Evolutionary conservation across 2,797 vertebrate genomes (phyloP).

Genomic region (Triplophysa yarkandensis): DNA sequence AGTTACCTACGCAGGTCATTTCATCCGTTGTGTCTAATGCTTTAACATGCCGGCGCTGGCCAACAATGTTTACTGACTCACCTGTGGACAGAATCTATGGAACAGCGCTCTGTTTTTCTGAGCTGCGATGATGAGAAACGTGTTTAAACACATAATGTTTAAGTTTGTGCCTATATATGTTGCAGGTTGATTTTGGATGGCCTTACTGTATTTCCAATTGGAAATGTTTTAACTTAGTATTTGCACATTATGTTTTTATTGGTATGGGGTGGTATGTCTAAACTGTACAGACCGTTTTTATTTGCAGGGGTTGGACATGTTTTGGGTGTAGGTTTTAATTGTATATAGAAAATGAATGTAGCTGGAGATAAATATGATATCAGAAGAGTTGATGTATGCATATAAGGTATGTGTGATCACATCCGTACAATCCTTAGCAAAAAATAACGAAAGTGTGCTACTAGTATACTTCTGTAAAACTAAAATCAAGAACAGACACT

Average conservation of each 20-base stretch:
- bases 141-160: conserved; percentile 22
- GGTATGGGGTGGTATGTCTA: conserved; percentile 23
- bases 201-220: conserved; percentile 52
- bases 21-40: conserved; percentile 56
- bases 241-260: conserved; percentile 10
- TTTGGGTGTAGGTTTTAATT: conserved; percentile 42
- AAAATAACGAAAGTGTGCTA: no score
- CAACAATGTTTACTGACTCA: conserved; percentile 50
- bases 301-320: conserved; percentile 13
- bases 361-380: neutral
- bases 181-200: conserved; percentile 46
- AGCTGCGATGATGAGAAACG: conserved; percentile 30
- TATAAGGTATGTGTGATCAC: neutral
- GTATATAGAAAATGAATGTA: neutral
- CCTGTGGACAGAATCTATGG: conserved; percentile 50
- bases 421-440: neutral
- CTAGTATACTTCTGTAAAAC: no score
- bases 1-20: conserved; percentile 67
- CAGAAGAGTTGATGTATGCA: neutral
- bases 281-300: neutral
- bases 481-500: no score
- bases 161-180: conserved; percentile 52
- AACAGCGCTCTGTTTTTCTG: conserved; percentile 55
- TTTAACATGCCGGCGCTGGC: conserved; percentile 44
- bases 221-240: conserved; percentile 1